Base-by-base conservation (phyloP, 2,797 vertebrate species). In the Falco novaeseelandiae region DNA sequence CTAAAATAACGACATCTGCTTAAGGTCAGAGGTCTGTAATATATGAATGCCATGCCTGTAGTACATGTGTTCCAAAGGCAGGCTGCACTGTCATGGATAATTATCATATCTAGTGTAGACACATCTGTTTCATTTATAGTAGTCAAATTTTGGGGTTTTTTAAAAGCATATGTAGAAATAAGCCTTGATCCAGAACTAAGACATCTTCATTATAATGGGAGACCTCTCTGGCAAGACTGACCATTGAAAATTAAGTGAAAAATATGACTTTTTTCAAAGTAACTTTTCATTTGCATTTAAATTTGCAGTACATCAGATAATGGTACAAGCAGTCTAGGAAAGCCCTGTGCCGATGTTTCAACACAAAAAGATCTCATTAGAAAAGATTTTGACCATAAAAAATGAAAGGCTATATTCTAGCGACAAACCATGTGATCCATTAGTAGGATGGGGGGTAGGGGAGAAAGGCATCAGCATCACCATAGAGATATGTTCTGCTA, bases 1-100 rank as follows among this genome's bases (percentile, higher is more conserved):
- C 74, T 89, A 55, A 93, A 95, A 90, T 34, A 90, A 79, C 30
- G 79, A 72, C 90, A 97, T 92, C 87, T 96, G 87, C 76, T 95
- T 93, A 91, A 94, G 87, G 97, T 94, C 94, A 96, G 61, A 96
- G 82, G 94, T 81, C 84, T 70, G 14, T 17, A 93, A 90, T 27
- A 83, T 49, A 86, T 6, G 2, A 93, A 86, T 62, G 38, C 27
- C 93, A 20, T 55, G 82, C 26, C 69, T 87, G 52, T 65, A 83
- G 89, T 57, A 69, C 19, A 34, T 30, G 49, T 0, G 1, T 72
- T 94, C 65, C 65, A 87, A 93, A 92, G 51, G 25, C 79, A 89
- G 76, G 62, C 32, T 95, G 61, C 26, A 70, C 51, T 81, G 93
- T 86, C 93, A 88, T 12, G 69, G 82, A 54, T 87, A 94, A 96